Conservation (phyloP, 2,888 invertebrate species). For the Pteria penguin region DNA sequence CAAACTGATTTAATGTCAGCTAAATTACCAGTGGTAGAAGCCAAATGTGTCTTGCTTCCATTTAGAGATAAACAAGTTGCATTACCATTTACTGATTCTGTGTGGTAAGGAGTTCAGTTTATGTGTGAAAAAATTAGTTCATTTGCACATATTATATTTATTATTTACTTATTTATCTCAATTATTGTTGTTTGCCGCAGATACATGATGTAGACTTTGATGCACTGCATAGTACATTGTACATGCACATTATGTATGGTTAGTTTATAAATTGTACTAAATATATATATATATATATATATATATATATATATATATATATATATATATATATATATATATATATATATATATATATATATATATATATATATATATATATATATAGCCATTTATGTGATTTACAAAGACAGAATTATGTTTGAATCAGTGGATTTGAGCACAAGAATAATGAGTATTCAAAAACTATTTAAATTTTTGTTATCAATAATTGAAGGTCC, state of each 20-base stretch:
- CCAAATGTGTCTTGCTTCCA: conserved; percentile 38
- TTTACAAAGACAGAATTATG: neutral
- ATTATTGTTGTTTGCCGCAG: neutral
- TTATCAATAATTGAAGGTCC: conserved; percentile 8
- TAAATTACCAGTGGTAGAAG: conserved; percentile 17
- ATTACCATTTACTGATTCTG: conserved; percentile 19
- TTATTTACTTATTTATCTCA: neutral
- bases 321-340: too few species aligned
- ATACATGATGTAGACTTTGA: neutral
- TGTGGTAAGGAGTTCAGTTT: conserved; percentile 14
- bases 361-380: too few species aligned
- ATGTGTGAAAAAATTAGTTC: neutral
- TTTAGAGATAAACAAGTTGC: conserved; percentile 15
- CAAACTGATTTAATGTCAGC: conserved; percentile 1
- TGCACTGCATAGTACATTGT: too few species aligned
- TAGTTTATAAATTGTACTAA: neutral
- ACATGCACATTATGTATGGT: neutral
- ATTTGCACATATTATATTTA: neutral
- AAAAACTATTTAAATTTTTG: too few species aligned
- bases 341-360: too few species aligned
- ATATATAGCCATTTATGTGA: conserved; percentile 1
- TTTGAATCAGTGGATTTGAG: too few species aligned
- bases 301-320: too few species aligned
- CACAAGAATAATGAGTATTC: too few species aligned
- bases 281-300: too few species aligned